Evolutionary conservation across 2,797 vertebrate genomes (phyloP), one percentile per base, ranked within the genome.

Genomic region (Manis pentadactyla): DNA sequence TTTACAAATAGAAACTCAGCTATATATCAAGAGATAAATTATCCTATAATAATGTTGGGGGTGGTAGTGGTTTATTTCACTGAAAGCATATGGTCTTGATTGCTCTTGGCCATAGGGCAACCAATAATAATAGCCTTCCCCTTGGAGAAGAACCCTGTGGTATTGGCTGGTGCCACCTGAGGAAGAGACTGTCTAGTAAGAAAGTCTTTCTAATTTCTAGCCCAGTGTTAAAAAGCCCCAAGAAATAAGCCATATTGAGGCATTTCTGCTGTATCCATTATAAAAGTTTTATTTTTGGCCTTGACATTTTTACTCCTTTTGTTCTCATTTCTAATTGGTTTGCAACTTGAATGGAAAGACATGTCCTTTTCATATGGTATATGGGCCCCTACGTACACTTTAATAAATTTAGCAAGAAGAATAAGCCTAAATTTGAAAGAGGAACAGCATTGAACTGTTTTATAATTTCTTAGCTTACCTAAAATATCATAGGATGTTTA

Each of bases 301-400:
- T 90, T 88, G 15, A 95, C 69, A 68, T 68, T 73, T 75, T 90
- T 7, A 39, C 21, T 59, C 13, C 71, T 87, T 92, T 86, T 77
- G 10, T 87, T 87, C 49, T 95, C 57, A 71, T 81, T 84, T 96
- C 57, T 95, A 21, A 92, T 53, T 95, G 81, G 21, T 81, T 85
- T 79, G 69, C 61, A 81, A 49, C 15, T 49, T 87, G 37, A 23
- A 29, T 64, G 5, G 63, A 96, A 90, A 83, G 49, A 84, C 27
- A 29, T 83, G 19, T 46, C 27, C 34, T 69, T 92, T 94, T 78
- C 42, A 19, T 69, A n/a, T 23, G 68, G 91, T 37, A 19, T 69
- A 27, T 23, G 68, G 91, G 15, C 42, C 63, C 57, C 68, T 29
- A 21, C 34, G 63, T 18, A 82, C 13, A 75, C 25, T 64, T 27